Evolutionary conservation across 1,140 invertebrate species (phyloP).

Genomic region (Rhagoletis pomonella): DNA sequence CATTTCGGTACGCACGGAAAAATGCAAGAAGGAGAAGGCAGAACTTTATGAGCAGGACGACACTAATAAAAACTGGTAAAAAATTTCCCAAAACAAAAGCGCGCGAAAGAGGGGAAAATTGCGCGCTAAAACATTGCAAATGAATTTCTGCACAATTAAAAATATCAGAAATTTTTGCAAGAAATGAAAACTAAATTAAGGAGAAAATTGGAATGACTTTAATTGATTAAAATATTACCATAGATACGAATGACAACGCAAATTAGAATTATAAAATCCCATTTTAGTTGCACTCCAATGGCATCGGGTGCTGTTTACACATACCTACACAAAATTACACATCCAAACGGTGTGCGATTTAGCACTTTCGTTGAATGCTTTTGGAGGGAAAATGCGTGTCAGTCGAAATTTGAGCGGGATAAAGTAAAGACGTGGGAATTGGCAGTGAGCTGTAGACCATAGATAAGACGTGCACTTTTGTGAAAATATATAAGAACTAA

Average conservation of each 20-base stretch:
- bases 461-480: constrained; percentile 40
- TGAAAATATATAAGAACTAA: constrained; percentile 17
- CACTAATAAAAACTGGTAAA: constrained; percentile 6
- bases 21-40: neutral
- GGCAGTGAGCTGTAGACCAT: neutral
- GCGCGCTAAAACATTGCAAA: constrained; percentile 14
- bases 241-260: no score
- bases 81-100: constrained; percentile 56
- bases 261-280: no score
- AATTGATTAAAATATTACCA: neutral
- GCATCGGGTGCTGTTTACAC: neutral
- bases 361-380: constrained; percentile 33
- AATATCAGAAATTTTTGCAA: neutral
- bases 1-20: no score
- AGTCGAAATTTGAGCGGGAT: constrained; percentile 57
- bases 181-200: neutral
- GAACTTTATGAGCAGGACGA: neutral
- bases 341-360: neutral
- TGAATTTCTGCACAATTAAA: neutral
- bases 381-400: constrained; percentile 58
- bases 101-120: constrained; percentile 42
- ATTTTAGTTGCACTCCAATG: neutral
- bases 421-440: constrained; percentile 55
- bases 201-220: neutral
- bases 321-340: neutral